A percentile compares a stretch with the other conserved stretches of the same genome.
Evolutionary conservation across 2,113 vertebrate species (phyloP).

Genomic region (Megaceryle torquata): DNA sequence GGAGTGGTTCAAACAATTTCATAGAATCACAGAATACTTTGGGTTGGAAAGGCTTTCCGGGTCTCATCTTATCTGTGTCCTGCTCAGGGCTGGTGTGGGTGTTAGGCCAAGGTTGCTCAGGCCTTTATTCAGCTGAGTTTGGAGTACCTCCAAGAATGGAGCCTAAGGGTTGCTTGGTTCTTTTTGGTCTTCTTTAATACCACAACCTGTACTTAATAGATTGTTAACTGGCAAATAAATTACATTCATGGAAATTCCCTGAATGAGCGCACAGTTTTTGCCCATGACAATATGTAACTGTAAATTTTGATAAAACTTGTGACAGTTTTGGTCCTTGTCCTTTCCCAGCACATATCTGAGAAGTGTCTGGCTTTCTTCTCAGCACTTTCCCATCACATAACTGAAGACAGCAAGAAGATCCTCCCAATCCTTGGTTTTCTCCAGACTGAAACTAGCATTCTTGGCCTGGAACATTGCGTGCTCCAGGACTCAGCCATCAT

Average conservation of each 20-base stretch:
- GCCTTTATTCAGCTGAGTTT: neutral
- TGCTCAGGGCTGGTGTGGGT: fast-evolving
- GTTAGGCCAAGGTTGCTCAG: neutral
- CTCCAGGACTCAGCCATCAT: neutral
- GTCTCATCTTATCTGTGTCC: fast-evolving
- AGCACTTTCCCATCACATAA: neutral
- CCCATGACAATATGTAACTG: neutral
- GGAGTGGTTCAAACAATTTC: neutral
- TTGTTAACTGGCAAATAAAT: neutral
- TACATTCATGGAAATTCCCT: neutral
- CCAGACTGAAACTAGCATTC: neutral
- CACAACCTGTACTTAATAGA: neutral
- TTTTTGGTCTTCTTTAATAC: neutral
- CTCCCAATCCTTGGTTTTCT: neutral
- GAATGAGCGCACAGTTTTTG: neutral
- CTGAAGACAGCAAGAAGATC: neutral
- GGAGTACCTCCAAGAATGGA: neutral
- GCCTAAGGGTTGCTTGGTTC: neutral
- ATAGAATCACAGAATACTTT: neutral
- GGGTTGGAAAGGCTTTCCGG: neutral
- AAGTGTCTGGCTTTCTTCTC: neutral
- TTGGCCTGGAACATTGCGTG: neutral
- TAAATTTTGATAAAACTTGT: neutral
- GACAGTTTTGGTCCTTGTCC: neutral
- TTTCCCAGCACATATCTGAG: neutral